Conservation (phyloP, 2,113 vertebrate species). For the Dendrocopos noguchii region DNA sequence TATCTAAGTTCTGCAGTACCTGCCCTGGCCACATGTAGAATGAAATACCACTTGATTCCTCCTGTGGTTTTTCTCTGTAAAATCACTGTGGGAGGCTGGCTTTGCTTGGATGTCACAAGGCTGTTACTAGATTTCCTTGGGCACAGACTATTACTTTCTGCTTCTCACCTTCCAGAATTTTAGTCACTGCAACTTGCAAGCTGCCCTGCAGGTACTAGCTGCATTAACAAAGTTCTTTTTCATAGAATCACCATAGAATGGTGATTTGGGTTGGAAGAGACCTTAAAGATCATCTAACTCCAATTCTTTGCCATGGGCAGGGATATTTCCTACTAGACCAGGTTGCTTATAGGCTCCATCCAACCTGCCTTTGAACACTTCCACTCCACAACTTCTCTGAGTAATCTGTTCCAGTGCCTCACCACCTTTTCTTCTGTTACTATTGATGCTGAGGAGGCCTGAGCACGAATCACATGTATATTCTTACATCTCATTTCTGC, state of each 20-base stretch:
- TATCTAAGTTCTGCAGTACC: neutral
- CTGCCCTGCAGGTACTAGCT: neutral
- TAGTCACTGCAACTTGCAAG: neutral
- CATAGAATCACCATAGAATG: too few species aligned
- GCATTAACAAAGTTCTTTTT: neutral
- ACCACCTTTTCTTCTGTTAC: neutral
- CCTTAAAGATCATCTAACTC: too few species aligned
- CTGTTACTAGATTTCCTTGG: neutral
- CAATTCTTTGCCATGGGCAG: too few species aligned
- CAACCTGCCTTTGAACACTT: too few species aligned
- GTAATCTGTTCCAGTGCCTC: too few species aligned
- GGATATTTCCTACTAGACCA: too few species aligned
- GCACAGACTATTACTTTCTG: neutral
- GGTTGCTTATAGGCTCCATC: too few species aligned
- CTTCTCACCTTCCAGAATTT: neutral
- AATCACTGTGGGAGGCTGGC: neutral
- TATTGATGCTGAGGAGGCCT: neutral
- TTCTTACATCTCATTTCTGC: neutral
- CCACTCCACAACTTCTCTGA: too few species aligned
- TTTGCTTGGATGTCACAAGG: neutral
- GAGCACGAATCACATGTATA: neutral
- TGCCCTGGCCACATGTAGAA: accelerated
- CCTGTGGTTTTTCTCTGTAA: neutral
- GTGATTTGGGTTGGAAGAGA: too few species aligned
- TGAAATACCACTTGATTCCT: neutral